Evolutionary conservation across 1,140 invertebrate genomes (phyloP), one percentile per base, ranked within the genome.

Genomic region (Amyelois transitella): DNA sequence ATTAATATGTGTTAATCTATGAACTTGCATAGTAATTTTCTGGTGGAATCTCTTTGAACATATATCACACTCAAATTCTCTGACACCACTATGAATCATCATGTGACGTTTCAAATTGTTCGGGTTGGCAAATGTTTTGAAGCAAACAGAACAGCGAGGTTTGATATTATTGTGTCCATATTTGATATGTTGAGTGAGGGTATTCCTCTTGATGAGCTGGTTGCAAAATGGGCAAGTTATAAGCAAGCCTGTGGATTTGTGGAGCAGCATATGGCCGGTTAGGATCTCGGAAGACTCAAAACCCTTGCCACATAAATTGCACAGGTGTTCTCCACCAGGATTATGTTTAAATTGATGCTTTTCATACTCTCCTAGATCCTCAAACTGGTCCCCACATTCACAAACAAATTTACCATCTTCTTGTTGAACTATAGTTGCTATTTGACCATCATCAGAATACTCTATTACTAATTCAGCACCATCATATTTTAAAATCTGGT

Each of bases 251-350:
- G 61, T 66, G 50, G 72, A 70, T 61, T 76, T 75, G 85, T 91
- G 72, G 77, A 92, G 58, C 86, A 92, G 91, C 64, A 92, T 91
- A 62, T 94, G 92, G 0, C 94, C 92, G 0, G 91, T 91, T 8
- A 94, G 89, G 1, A 91, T 92, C 64, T 93, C 91, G 57, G 91
- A 83, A 50, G 94, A 92, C 60, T 92, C 91, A 67, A 90, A 90
- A 0, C 84, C 86, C 69, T 90, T 90, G 0, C 87, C 88, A 66
- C 90, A 91, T 5, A 86, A 67, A 47, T 77, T 80, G 57, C 90
- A 90, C 0, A 88, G 69, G 61, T 79, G 68, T 49, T 88, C 88
- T 4, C 81, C 82, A 7, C 70, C 75, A 14, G 76, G 77, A 58
- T 89, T 89, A 55, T 89, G 87, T 32, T 79, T 79, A 19, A 64